Evolutionary conservation across 1,140 invertebrate species (phyloP), one percentile per base, ranked within the genome.

Genomic region (Mylabris phalerata): DNA sequence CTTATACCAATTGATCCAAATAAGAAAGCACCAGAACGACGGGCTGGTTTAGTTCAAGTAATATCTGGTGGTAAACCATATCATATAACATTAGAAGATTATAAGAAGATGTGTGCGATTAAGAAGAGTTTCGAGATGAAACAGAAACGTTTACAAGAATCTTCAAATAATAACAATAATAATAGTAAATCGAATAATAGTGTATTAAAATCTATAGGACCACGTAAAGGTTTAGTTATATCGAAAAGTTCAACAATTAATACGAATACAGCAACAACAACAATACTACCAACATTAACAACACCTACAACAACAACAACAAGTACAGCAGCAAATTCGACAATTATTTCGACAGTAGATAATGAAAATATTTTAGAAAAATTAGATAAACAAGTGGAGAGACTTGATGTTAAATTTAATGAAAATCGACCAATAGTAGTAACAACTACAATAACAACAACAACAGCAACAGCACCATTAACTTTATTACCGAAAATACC

Each of bases 41-140:
- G 67, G 59, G 57, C 69, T 11, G 71, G 71, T 11, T 60, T 72
- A 40, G 71, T 74, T 64, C 80, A 84, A 66, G 83, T 85, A 9
- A 79, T 83, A 62, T 84, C 82, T 4, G 78, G 80, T 4, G 83
- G 83, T 6, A 83, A 82, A 65, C 80, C 82, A 2, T 85, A 84
- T 65, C 82, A 84, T 70, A 85, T 85, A 50, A 83, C 83, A 7
- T 77, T 85, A 27, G 80, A 84, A 54, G 84, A 85, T 66, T 85
- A 85, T 73, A 84, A 85, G 65, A 82, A 82, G 60, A 84, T 85
- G 83, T 85, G 83, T 66, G 78, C 83, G 11, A 78, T 85, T 60
- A 77, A 83, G 1, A 72, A 81, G 2, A 82, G 83, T 63, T 72
- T 69, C 47, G 82, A 84, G 57, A 73, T 84, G 48, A 76, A 82